Evolutionary conservation across 2,888 invertebrate genomes (phyloP).

Genomic region (Nomada lathburiana): DNA sequence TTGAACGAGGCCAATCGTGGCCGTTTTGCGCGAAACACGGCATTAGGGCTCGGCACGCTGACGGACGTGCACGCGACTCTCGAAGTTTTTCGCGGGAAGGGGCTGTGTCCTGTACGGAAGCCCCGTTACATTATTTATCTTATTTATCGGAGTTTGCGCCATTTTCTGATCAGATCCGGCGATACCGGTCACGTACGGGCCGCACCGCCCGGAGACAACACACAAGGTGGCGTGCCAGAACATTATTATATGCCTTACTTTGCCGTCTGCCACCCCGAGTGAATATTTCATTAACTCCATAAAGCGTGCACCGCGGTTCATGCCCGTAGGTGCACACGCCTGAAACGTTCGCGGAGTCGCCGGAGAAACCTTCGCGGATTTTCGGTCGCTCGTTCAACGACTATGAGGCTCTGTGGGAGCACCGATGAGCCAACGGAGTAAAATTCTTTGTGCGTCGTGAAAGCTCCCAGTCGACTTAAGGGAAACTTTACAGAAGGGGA

Average conservation of each 20-base stretch:
- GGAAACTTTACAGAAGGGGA: background rate
- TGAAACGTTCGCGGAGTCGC: conserved; percentile 15
- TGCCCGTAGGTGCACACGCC: conserved; percentile 11
- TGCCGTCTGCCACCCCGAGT: conserved; percentile 74
- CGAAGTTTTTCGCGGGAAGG: conserved; percentile 72
- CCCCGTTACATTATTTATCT: conserved; percentile 76
- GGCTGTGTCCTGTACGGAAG: conserved; percentile 67
- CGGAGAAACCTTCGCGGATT: conserved; percentile 38
- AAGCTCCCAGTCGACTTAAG: background rate
- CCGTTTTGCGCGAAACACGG: conserved; percentile 65
- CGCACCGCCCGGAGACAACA: conserved; percentile 63
- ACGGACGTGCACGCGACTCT: conserved; percentile 75
- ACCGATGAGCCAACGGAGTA: background rate
- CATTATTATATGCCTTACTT: conserved; percentile 80
- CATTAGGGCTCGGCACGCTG: conserved; percentile 66
- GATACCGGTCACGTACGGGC: conserved; percentile 77
- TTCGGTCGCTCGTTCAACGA: background rate
- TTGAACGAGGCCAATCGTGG: conserved; percentile 72
- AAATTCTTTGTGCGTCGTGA: background rate
- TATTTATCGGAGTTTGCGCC: conserved; percentile 76
- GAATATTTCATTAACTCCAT: conserved; percentile 80
- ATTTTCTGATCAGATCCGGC: conserved; percentile 76
- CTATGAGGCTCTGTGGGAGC: background rate
- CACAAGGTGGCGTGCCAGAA: conserved; percentile 78
- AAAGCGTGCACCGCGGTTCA: conserved; percentile 58